These are phyloP conservation scores for Myotis vivesi DNA, from an alignment of 2,797 vertebrate genomes.

Conservation along the genomic window DNA sequence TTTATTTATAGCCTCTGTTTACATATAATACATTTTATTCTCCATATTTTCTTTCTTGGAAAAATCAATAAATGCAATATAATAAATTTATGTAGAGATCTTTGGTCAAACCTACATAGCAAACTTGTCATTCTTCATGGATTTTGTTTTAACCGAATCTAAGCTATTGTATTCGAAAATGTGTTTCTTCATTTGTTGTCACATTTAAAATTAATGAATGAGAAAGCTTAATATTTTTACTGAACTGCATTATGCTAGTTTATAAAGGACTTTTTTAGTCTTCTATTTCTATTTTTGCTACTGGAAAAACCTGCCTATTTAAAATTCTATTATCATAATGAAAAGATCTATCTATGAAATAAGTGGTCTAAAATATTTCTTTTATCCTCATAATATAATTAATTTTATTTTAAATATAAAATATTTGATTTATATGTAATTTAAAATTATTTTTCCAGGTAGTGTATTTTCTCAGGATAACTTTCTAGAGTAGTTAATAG, in stretches of 20 bases:
- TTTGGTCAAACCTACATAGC: neutral
- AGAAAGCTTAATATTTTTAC: slow-evolving; percentile 40
- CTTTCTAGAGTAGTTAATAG: slow-evolving; percentile 3
- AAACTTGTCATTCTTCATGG: neutral
- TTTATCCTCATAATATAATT: neutral
- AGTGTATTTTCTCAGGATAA: slow-evolving; percentile 15
- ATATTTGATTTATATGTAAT: slow-evolving; percentile 41
- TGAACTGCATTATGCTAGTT: neutral
- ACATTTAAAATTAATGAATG: slow-evolving; percentile 34
- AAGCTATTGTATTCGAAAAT: neutral
- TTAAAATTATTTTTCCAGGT: slow-evolving; percentile 41
- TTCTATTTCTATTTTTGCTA: slow-evolving; percentile 31
- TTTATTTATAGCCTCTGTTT: neutral
- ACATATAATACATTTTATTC: neutral
- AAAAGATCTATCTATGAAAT: slow-evolving; percentile 17
- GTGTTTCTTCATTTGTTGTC: slow-evolving; percentile 33
- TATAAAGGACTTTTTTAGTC: slow-evolving; percentile 22
- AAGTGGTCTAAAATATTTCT: neutral
- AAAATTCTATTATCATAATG: neutral
- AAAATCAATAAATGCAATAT: neutral
- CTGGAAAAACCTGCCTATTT: slow-evolving; percentile 43
- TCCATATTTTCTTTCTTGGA: neutral
- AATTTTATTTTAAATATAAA: slow-evolving; percentile 27
- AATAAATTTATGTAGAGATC: neutral
- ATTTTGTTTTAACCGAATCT: slow-evolving; percentile 10